Evolutionary conservation across 1,140 invertebrate genomes (phyloP), one percentile per base, ranked within the genome.

Genomic region (Homarus americanus): DNA sequence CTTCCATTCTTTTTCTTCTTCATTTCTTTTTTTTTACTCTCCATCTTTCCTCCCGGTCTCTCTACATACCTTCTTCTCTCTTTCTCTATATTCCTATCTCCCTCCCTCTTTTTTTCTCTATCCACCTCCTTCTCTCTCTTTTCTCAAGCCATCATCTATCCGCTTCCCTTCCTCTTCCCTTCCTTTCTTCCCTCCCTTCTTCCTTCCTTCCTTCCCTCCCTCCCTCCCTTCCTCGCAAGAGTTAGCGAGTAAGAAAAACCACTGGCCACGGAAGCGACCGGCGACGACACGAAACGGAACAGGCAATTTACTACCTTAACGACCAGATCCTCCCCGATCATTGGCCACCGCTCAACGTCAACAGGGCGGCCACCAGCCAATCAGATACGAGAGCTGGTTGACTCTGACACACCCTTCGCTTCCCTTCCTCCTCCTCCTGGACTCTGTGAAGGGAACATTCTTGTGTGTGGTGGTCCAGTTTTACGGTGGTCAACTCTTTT

Each of bases 301-400:
- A 32, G n/a, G 0, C 63, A 32, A 32, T 69, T 69, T 69, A 69
- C 63, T 28, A 69, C 63, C 63, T 69, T 69, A 69, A 69, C 63
- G 63, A 69, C 63, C 63, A 69, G 63, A 69, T 69, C 63, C 63
- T 32, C 63, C 63, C 63, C 63, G 28, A 69, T 69, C 63, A 69
- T 69, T 69, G 63, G 63, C 63, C 24, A 69, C 63, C 63, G 63
- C 63, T 69, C 63, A 69, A 69, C 63, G 63, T 69, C 63, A 69
- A 28, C 28, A 28, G 63, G 63, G 32, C 5, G 28, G 63, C 63
- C 28, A 32, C 63, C 28, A 69, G 63, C 63, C 63, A 69, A 69
- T 32, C 63, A 69, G 63, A 69, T 69, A 69, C 3, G 17, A 69
- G 63, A 32, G n/a, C 63, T 7, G 63, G 63, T 69, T 12, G n/a